These are phyloP conservation scores for Eubasilissa regina DNA, from an alignment of 1,140 invertebrate species.

Conservation along the genomic window DNA sequence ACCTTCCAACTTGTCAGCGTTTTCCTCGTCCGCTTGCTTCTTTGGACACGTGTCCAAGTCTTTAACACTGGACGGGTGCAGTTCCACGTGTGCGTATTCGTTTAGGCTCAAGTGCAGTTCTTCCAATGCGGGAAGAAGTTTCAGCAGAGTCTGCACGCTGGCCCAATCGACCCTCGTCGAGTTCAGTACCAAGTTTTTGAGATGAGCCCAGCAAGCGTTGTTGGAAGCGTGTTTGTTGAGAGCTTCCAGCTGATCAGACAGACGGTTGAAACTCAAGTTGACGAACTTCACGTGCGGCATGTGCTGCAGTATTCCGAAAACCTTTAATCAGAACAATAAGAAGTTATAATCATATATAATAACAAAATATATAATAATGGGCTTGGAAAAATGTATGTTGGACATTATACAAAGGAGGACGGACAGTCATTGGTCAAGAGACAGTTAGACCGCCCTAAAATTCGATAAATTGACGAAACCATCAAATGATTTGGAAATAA, in stretches of 20 bases:
- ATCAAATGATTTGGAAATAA: too few species aligned
- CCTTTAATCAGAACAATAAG: slow-evolving; percentile 70
- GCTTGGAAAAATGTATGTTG: neutral
- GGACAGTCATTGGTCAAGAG: too few species aligned
- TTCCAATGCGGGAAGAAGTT: slow-evolving; percentile 83
- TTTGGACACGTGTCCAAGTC: neutral
- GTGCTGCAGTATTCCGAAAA: slow-evolving; percentile 87
- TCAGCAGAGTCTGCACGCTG: slow-evolving; percentile 83
- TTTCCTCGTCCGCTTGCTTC: slow-evolving; percentile 62
- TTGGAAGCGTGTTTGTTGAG: slow-evolving; percentile 66
- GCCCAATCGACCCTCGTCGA: slow-evolving; percentile 89
- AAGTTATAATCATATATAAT: too few species aligned
- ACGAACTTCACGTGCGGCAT: slow-evolving; percentile 92
- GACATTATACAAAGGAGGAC: neutral
- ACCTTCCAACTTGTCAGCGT: slow-evolving; percentile 65
- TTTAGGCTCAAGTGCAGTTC: slow-evolving; percentile 93
- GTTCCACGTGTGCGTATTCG: slow-evolving; percentile 84
- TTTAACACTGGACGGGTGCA: slow-evolving; percentile 56
- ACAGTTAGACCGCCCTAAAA: too few species aligned
- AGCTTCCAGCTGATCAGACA: slow-evolving; percentile 78
- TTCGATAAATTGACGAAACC: too few species aligned
- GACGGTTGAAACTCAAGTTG: slow-evolving; percentile 91
- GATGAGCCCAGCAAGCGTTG: slow-evolving; percentile 75
- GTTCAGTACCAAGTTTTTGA: slow-evolving; percentile 88
- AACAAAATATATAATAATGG: neutral